Conservation (phyloP, 2,888 invertebrate genomes). For the Philereme vetulata region DNA sequence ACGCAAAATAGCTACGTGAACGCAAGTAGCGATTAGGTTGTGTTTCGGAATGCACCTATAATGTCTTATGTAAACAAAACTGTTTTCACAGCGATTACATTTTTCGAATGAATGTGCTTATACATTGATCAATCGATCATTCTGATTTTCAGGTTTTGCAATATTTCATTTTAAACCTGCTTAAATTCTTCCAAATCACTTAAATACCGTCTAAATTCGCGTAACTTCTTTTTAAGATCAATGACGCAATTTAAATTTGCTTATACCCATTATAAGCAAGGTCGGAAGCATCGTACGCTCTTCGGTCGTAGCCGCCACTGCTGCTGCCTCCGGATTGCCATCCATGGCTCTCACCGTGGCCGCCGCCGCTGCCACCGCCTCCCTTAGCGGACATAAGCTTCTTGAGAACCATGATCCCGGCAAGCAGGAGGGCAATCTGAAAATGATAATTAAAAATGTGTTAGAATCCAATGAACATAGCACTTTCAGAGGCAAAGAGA, state of each 20-base stretch:
- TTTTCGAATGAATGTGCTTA: too few relatives aligned
- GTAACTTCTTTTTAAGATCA: not conserved
- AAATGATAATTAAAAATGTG: conserved; percentile 42
- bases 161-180: too few relatives aligned
- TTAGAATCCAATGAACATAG: not conserved
- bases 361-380: conserved; percentile 78
- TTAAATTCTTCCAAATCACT: not conserved
- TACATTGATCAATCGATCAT: too few relatives aligned
- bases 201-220: not conserved
- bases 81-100: too few relatives aligned
- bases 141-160: too few relatives aligned
- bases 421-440: conserved; percentile 91
- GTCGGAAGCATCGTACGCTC: conserved; percentile 83
- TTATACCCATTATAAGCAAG: conserved; percentile 89
- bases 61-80: too few relatives aligned
- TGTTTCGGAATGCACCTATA: too few relatives aligned
- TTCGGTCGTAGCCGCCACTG: conserved; percentile 79
- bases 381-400: conserved; percentile 89
- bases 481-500: too few relatives aligned
- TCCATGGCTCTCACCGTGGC: conserved; percentile 78
- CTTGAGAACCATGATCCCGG: conserved; percentile 92
- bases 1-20: too few relatives aligned
- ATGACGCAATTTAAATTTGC: conserved; percentile 49
- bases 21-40: too few relatives aligned
- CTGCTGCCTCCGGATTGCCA: conserved; percentile 75